These are phyloP conservation scores for Gulo gulo DNA, from an alignment of 2,113 vertebrate species.

Conservation along the genomic window DNA sequence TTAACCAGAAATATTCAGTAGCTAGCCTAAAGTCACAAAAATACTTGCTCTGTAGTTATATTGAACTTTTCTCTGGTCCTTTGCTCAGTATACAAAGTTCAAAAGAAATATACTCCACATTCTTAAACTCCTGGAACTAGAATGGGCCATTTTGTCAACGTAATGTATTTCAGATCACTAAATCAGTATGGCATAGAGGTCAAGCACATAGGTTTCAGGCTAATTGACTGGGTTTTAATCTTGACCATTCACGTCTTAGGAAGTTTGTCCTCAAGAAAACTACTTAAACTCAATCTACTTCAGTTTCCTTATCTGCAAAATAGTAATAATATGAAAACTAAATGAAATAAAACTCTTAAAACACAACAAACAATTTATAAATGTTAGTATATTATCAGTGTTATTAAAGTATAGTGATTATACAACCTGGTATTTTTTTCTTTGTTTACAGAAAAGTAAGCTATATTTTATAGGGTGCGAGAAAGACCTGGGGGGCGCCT, in stretches of 20 bases:
- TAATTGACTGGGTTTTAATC: neutral
- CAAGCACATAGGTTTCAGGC: neutral
- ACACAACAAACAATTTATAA: neutral
- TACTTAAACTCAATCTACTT: neutral
- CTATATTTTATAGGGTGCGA: too few relatives aligned
- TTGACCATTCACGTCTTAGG: neutral
- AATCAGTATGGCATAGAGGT: too few relatives aligned
- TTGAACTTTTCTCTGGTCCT: neutral
- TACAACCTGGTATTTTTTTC: too few relatives aligned
- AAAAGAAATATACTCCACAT: neutral
- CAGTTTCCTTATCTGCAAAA: neutral
- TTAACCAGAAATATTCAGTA: neutral
- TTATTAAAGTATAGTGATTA: neutral
- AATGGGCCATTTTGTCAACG: too few relatives aligned
- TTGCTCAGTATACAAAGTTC: neutral
- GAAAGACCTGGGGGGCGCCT: too few relatives aligned
- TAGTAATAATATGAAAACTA: neutral
- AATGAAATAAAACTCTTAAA: neutral
- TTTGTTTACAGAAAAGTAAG: too few relatives aligned
- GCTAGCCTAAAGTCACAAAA: neutral
- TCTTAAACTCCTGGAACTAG: neutral
- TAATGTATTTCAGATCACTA: neutral
- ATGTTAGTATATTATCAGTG: neutral
- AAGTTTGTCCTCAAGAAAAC: neutral
- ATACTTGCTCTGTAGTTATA: neutral